phyloP scores from a whole-genome alignment of 2,888 invertebrate genomes.

The Ochropleura leucogaster region DNA sequence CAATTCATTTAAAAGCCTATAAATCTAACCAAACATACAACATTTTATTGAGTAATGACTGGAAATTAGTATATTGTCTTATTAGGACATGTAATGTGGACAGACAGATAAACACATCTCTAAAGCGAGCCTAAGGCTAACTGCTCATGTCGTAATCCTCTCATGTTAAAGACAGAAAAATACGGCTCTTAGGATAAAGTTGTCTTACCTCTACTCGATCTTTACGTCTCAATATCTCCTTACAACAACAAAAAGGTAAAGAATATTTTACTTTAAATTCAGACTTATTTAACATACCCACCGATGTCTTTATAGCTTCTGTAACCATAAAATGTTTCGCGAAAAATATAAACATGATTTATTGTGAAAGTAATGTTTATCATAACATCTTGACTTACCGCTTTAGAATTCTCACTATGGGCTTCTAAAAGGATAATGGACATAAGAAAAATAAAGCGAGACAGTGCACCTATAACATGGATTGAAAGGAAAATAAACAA shows the following conservation, averaged over 20 bases:
- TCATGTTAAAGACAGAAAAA: constrained; percentile 42
- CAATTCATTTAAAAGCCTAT: constrained; percentile 32
- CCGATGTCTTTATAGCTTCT: constrained; percentile 78
- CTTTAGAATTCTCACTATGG: constrained; percentile 51
- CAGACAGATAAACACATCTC: constrained; percentile 58
- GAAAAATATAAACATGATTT: constrained; percentile 83
- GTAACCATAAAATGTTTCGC: constrained; percentile 81
- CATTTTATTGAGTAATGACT: constrained; percentile 51
- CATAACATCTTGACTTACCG: constrained; percentile 75
- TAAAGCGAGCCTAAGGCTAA: constrained; percentile 33
- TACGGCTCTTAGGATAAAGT: constrained; percentile 48
- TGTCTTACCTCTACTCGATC: constrained; percentile 28
- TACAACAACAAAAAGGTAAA: constrained; percentile 62
- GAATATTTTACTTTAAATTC: constrained; percentile 68
- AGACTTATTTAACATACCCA: constrained; percentile 74
- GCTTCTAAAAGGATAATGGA: constrained; percentile 21
- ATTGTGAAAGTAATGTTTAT: constrained; percentile 77
- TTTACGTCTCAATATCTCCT: constrained; percentile 56
- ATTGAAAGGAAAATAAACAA: constrained; percentile 84
- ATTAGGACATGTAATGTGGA: constrained; percentile 63
- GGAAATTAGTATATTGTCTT: constrained; percentile 54
- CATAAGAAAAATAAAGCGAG: constrained; percentile 18
- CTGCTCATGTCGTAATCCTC: constrained; percentile 49
- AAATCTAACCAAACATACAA: constrained; percentile 48
- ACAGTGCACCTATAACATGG: constrained; percentile 68